Percentiles rank a stretch among this genome's conserved stretches.
Evolutionary conservation across 2,113 vertebrate genomes (phyloP).

Genomic region (Vulpes ferrilata): DNA sequence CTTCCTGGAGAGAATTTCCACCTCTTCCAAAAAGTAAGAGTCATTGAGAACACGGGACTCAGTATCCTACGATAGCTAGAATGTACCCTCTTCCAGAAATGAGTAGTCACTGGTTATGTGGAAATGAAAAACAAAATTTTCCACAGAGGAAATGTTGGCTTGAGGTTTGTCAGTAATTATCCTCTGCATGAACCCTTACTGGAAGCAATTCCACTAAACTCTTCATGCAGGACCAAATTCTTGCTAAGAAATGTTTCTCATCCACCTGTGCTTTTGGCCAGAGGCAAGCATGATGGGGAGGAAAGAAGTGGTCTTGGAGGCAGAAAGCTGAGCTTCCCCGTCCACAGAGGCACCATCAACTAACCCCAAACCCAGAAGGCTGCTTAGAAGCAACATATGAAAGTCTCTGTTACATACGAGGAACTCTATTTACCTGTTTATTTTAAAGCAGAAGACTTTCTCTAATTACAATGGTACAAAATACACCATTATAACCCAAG

Average conservation of each 20-base stretch:
- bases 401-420: not conserved
- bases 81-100: conserved; percentile 39
- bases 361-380: not conserved
- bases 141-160: conserved; percentile 60
- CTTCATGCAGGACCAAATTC: not conserved
- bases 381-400: not conserved
- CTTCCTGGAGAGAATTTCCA: conserved; percentile 51
- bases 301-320: not conserved
- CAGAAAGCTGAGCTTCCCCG: not conserved
- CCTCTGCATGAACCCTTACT: conserved; percentile 49
- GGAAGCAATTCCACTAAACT: not conserved
- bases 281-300: not conserved
- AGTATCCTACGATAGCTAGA: not conserved
- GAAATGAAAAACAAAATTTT: conserved; percentile 60
- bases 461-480: not conserved
- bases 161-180: not conserved
- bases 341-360: not conserved
- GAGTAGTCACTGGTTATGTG: not conserved
- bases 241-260: not conserved
- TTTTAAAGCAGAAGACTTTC: conserved; percentile 25
- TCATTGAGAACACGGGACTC: not conserved
- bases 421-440: not conserved
- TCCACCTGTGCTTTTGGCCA: not conserved
- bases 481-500: not conserved
- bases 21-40: conserved; percentile 59